phyloP scores from a whole-genome alignment of 2,797 vertebrate species.

The Spatula versicolor region DNA sequence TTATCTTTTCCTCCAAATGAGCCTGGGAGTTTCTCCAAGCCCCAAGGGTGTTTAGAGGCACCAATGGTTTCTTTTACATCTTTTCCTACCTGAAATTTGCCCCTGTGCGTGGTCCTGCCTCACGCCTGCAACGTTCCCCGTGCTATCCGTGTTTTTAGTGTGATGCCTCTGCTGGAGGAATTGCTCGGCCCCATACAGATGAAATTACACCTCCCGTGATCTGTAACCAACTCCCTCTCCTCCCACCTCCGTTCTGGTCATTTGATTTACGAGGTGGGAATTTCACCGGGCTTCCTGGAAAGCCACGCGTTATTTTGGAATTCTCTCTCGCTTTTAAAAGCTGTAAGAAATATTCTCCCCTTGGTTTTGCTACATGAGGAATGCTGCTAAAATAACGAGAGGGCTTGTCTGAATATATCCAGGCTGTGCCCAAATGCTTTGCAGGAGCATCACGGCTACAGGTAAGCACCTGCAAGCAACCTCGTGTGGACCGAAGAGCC shows the following conservation, averaged over 20 bases:
- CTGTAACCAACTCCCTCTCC: neutral
- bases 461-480: neutral
- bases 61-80: neutral
- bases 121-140: accelerated
- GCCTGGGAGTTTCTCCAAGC: neutral
- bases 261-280: neutral
- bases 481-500: neutral
- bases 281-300: neutral
- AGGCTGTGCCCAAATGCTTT: neutral
- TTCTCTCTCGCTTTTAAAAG: neutral
- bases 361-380: accelerated
- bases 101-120: neutral
- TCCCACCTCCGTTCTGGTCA: neutral
- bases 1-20: neutral
- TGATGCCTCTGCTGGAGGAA: neutral
- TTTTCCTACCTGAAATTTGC: neutral
- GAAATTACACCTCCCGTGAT: neutral
- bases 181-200: neutral
- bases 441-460: neutral
- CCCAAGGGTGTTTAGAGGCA: neutral
- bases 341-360: neutral
- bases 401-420: neutral
- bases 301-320: neutral
- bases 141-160: accelerated
- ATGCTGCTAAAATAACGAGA: neutral